Conservation (phyloP, 2,888 invertebrate species). For the Meiosimyza decipiens region DNA sequence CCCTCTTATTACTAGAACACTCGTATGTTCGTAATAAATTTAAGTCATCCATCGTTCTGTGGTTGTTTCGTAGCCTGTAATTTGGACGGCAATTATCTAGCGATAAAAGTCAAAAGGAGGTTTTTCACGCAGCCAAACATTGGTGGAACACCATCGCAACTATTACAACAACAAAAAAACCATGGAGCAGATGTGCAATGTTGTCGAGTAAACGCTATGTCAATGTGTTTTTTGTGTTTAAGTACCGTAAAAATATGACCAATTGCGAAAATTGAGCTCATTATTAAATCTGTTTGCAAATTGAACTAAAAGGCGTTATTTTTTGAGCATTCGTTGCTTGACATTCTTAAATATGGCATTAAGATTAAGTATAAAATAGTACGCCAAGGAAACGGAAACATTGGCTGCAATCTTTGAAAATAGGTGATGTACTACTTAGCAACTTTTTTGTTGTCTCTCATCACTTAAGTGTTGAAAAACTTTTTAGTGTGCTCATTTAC, state of each 20-base stretch:
- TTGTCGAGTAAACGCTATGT: not conserved
- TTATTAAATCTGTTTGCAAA: no score
- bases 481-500: no score
- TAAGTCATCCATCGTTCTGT: slow-evolving; percentile 41
- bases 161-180: no score
- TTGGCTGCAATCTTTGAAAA: no score
- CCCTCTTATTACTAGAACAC: slow-evolving; percentile 44
- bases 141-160: not conserved
- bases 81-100: slow-evolving; percentile 60
- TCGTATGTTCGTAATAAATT: slow-evolving; percentile 44
- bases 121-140: slow-evolving; percentile 36
- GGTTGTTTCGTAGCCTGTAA: slow-evolving; percentile 53
- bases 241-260: slow-evolving; percentile 23
- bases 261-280: slow-evolving; percentile 4
- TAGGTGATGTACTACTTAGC: no score
- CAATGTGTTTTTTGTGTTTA: not conserved
- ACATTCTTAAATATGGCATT: no score
- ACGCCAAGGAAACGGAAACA: no score
- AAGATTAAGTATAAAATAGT: no score
- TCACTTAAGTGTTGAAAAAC: no score
- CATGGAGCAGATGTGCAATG: slow-evolving; percentile 16
- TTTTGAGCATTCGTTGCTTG: no score
- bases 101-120: slow-evolving; percentile 59
- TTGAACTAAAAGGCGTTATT: no score
- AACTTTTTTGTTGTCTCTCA: no score